Conservation (phyloP, 2,888 invertebrate species). For the Marronus borbonicus region DNA sequence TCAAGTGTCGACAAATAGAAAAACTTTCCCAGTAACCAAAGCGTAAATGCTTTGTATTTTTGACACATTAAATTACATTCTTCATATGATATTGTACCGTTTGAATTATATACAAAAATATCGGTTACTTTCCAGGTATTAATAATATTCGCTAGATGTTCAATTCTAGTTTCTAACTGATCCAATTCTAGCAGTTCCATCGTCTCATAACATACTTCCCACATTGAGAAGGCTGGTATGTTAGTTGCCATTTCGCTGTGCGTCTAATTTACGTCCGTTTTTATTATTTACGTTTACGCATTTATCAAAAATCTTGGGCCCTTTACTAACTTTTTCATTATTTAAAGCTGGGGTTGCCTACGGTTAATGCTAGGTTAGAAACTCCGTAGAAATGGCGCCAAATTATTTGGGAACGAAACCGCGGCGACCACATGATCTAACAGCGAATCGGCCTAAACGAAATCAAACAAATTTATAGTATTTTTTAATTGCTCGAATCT, state of each 20-base stretch:
- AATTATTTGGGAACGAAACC: not conserved
- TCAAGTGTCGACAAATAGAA: constrained; percentile 77
- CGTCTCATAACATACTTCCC: constrained; percentile 79
- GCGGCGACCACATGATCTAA: too few relatives aligned
- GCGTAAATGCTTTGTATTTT: constrained; percentile 73
- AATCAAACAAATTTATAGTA: too few relatives aligned
- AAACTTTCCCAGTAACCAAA: constrained; percentile 79
- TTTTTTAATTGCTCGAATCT: too few relatives aligned
- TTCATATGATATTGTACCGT: constrained; percentile 70
- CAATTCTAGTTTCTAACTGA: constrained; percentile 73
- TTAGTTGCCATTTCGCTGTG: constrained; percentile 43
- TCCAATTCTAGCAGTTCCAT: constrained; percentile 75
- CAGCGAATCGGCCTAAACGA: too few relatives aligned
- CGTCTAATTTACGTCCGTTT: not conserved
- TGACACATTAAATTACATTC: constrained; percentile 69
- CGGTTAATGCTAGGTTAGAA: too few relatives aligned
- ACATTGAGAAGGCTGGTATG: constrained; percentile 69
- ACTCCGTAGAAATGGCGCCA: not conserved
- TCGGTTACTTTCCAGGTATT: constrained; percentile 75
- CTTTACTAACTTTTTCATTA: not conserved
- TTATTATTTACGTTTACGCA: not conserved
- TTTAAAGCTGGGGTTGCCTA: not conserved
- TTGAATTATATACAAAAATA: constrained; percentile 72
- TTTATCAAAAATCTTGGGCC: not conserved
- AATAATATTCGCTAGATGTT: constrained; percentile 75